phyloP scores from a whole-genome alignment of 92 coral and sea anemone genomes.

The Nematostella vectensis region DNA sequence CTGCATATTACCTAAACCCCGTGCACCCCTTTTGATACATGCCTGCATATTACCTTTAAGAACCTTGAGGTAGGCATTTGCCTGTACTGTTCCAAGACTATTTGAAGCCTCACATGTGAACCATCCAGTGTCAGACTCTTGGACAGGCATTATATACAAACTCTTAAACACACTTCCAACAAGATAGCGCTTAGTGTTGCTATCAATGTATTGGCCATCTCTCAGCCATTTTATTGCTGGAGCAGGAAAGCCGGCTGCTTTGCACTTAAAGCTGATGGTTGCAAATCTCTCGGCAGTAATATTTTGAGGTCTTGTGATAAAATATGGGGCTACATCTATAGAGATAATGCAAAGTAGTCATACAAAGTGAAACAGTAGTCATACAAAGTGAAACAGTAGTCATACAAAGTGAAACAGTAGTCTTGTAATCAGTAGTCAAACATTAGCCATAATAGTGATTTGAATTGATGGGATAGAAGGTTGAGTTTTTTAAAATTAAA shows the following conservation, averaged over 20 bases:
- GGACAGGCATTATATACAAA: constrained; percentile 22
- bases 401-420: too few relatives aligned
- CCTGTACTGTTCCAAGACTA: constrained; percentile 30
- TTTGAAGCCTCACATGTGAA: constrained; percentile 60
- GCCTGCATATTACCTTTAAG: constrained; percentile 31
- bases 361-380: too few relatives aligned
- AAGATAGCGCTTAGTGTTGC: constrained; percentile 1
- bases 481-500: too few relatives aligned
- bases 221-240: constrained; percentile 60
- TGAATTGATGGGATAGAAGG: too few relatives aligned
- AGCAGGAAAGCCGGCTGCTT: constrained; percentile 34
- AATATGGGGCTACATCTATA: constrained; percentile 28
- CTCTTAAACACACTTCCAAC: constrained; percentile 2
- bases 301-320: constrained; percentile 36
- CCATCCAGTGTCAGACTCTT: constrained; percentile 34
- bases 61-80: constrained; percentile 47
- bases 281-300: constrained; percentile 11
- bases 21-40: too few relatives aligned
- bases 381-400: too few relatives aligned
- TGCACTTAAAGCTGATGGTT: constrained; percentile 18
- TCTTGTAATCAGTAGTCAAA: too few relatives aligned
- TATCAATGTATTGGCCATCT: constrained; percentile 13
- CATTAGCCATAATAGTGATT: too few relatives aligned
- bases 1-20: too few relatives aligned
- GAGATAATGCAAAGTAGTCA: too few relatives aligned